These are phyloP conservation scores for Percina caprodes DNA, from an alignment of 2,113 vertebrate genomes.

Conservation along the genomic window DNA sequence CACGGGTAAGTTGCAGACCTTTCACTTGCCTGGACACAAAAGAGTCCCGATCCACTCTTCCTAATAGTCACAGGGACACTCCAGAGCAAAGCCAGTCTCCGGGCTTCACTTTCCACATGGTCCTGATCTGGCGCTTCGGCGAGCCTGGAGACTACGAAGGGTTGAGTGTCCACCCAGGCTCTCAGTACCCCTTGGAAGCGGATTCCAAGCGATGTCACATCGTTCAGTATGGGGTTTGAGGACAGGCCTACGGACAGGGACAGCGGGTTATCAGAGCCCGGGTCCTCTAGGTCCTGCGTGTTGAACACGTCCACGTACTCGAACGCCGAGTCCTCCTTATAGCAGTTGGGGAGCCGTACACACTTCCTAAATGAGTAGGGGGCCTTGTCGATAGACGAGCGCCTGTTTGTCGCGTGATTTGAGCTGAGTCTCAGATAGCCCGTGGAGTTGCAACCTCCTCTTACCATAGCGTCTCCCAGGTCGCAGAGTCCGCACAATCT, in stretches of 20 bases:
- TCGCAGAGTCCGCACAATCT: slow-evolving; percentile 9
- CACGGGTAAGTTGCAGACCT: no score
- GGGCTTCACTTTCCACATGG: no score
- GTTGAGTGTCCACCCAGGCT: neutral
- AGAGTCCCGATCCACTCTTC: no score
- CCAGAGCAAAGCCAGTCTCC: no score
- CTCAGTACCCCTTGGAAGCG: neutral
- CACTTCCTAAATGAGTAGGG: slow-evolving; percentile 17
- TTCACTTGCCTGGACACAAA: no score
- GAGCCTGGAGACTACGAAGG: no score
- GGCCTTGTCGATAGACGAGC: neutral
- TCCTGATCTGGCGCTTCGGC: no score
- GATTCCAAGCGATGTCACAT: neutral
- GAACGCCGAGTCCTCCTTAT: neutral
- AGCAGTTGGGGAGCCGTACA: slow-evolving; percentile 18
- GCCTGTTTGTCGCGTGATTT: neutral
- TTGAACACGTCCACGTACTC: no score
- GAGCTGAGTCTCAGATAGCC: neutral
- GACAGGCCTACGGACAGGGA: slow-evolving; percentile 10
- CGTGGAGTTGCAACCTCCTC: rapidly evolving
- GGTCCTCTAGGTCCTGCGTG: no score
- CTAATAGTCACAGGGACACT: no score
- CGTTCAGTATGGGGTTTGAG: neutral
- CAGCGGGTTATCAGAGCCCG: neutral
- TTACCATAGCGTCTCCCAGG: neutral